Conservation (phyloP, 1,140 invertebrate species). For the Scaptomyza hsui region DNA sequence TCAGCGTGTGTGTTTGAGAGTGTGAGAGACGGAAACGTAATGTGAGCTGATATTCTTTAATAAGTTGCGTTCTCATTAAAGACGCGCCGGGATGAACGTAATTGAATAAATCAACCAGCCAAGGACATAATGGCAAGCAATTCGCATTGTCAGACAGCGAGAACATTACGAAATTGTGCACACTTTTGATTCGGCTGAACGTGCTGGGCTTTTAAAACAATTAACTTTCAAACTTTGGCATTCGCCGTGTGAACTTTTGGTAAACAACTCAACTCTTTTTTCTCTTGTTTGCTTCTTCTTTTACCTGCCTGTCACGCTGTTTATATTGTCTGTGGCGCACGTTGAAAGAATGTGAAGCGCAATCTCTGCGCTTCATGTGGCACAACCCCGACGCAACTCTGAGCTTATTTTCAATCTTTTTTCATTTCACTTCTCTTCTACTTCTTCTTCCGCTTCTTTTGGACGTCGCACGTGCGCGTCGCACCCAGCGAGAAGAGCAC, state of each 20-base stretch:
- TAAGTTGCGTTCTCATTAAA: constrained; percentile 25
- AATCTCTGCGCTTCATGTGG: constrained; percentile 59
- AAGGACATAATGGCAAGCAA: constrained; percentile 4
- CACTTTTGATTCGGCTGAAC: constrained; percentile 33
- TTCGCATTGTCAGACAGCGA: constrained; percentile 3
- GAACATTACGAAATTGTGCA: constrained; percentile 17
- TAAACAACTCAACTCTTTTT: constrained; percentile 39
- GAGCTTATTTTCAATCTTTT: constrained; percentile 46
- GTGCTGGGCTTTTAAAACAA: constrained; percentile 66
- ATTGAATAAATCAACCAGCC: constrained; percentile 25
- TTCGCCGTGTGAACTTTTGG: constrained; percentile 34
- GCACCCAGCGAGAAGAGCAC: constrained; percentile 30
- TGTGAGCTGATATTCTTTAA: constrained; percentile 37
- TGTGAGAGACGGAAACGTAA: constrained; percentile 13
- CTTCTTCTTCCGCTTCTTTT: no score
- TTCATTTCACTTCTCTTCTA: constrained; percentile 14
- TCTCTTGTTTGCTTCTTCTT: constrained; percentile 11
- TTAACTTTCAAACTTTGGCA: constrained; percentile 63
- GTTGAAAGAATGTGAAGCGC: constrained; percentile 59
- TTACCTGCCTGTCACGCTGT: constrained; percentile 38
- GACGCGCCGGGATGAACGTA: constrained; percentile 9
- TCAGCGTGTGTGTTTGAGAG: constrained; percentile 15
- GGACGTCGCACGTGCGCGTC: constrained; percentile 57
- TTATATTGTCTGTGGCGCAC: constrained; percentile 52
- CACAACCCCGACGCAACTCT: constrained; percentile 35